Conservation (phyloP, 2,888 invertebrate species). For the Ernsta delagoae region DNA sequence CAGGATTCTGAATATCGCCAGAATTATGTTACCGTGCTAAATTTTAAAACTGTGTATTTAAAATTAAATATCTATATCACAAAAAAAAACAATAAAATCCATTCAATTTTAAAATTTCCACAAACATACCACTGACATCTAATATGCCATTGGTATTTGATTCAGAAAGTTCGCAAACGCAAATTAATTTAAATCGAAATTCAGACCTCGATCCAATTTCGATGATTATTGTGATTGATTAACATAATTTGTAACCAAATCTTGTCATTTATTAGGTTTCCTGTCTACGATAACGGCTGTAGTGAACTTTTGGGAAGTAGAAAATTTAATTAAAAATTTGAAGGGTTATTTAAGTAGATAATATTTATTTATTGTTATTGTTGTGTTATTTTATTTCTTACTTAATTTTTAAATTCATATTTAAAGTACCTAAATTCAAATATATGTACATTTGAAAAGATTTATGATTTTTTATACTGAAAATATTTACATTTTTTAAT, state of each 20-base stretch:
- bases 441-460: too few species aligned
- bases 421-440: too few species aligned
- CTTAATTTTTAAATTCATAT: too few species aligned
- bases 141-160: background rate
- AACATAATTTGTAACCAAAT: constrained; percentile 16
- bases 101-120: background rate
- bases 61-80: too few species aligned
- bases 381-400: too few species aligned
- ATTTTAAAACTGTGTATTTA: too few species aligned
- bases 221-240: constrained; percentile 21
- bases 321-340: background rate
- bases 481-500: too few species aligned
- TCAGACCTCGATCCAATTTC: constrained; percentile 6
- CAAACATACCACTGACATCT: background rate
- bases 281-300: background rate
- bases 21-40: too few species aligned
- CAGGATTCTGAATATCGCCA: too few species aligned
- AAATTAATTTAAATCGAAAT: constrained; percentile 23
- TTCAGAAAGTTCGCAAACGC: constrained; percentile 7
- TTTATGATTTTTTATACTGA: too few species aligned
- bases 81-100: background rate
- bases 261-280: constrained; percentile 8
- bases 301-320: background rate
- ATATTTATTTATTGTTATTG: too few species aligned
- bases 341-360: background rate